Conservation (phyloP, 2,888 invertebrate genomes). For the Trileptium ribeirensis region DNA sequence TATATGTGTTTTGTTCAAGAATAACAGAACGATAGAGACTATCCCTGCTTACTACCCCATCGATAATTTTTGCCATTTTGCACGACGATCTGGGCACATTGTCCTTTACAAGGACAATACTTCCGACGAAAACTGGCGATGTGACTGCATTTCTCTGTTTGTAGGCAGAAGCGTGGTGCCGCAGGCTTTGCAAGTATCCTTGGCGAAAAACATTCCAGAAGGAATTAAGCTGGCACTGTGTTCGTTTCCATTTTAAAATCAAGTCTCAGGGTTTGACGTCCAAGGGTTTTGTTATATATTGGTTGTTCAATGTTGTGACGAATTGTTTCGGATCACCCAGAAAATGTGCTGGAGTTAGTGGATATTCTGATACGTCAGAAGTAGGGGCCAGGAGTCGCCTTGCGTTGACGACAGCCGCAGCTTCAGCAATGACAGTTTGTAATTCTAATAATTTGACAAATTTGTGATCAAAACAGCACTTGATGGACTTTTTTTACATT, state of each 20-base stretch:
- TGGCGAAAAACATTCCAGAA: not conserved
- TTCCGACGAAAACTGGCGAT: not conserved
- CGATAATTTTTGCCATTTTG: not conserved
- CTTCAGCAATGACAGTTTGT: not conserved
- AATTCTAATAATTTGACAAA: not conserved
- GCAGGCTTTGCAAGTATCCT: not conserved
- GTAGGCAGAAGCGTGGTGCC: slow-evolving; percentile 19
- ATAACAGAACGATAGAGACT: not conserved
- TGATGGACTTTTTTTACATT: not conserved
- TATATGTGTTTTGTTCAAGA: not conserved
- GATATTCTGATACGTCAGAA: not conserved
- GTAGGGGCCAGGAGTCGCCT: not conserved
- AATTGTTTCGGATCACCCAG: not conserved
- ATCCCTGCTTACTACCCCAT: not conserved
- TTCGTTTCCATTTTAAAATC: not conserved
- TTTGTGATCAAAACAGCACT: not conserved
- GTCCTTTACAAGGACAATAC: not conserved
- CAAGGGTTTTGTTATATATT: not conserved
- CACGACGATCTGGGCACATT: not conserved
- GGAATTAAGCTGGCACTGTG: not conserved
- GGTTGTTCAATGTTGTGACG: not conserved
- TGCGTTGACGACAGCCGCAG: not conserved
- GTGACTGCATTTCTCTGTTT: not conserved
- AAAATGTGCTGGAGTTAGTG: not conserved
- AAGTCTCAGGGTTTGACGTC: not conserved